A percentile compares a stretch with the other conserved stretches of the same genome.
These are phyloP conservation scores for Cavia aperea DNA, from an alignment of 2,113 vertebrate species.

Conservation along the genomic window DNA sequence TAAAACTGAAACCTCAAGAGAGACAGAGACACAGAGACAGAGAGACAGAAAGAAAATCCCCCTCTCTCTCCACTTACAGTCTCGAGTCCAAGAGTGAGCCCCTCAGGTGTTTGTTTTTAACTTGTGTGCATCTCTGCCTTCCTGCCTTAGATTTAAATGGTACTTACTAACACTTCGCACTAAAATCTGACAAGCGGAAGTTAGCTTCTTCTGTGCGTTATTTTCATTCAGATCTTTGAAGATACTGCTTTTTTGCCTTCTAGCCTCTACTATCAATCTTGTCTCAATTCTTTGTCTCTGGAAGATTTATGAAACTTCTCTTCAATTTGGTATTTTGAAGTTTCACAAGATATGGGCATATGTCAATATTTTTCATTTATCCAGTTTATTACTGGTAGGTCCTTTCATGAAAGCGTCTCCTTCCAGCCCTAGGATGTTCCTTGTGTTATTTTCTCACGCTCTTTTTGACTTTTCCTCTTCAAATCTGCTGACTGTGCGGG, in stretches of 20 bases:
- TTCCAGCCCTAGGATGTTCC: neutral
- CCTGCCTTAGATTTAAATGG: neutral
- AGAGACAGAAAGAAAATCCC: neutral
- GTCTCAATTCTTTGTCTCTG: constrained; percentile 16
- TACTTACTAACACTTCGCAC: neutral
- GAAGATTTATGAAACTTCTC: neutral
- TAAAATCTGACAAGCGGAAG: neutral
- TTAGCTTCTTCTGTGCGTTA: neutral
- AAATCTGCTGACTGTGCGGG: neutral
- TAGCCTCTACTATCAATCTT: neutral
- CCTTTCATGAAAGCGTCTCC: neutral
- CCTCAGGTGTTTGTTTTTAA: neutral
- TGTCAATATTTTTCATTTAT: constrained; percentile 26
- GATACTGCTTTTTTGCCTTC: constrained; percentile 2
- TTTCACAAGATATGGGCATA: neutral
- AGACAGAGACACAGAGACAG: neutral
- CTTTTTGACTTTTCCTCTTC: neutral
- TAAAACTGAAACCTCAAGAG: neutral
- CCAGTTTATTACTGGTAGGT: neutral
- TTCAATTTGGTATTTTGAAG: constrained; percentile 16
- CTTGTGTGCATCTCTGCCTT: neutral
- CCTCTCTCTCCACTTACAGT: neutral
- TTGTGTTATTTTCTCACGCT: neutral
- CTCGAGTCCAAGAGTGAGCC: neutral
- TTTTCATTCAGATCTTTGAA: constrained; percentile 18